phyloP scores from a whole-genome alignment of 2,888 invertebrate species.

The Netelia inedita region DNA sequence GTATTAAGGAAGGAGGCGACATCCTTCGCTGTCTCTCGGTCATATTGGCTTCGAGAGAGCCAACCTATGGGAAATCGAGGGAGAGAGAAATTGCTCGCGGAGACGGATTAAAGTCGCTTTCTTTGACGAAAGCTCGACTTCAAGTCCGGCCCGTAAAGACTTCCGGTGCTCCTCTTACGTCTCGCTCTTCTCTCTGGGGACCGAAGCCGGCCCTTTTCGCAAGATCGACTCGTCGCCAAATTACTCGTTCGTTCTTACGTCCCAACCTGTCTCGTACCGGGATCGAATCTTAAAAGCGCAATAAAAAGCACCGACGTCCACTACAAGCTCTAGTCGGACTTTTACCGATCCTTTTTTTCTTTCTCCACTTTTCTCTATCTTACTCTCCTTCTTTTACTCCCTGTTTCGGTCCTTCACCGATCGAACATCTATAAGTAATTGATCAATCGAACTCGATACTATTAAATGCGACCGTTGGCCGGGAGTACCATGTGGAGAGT shows the following conservation, averaged over 20 bases:
- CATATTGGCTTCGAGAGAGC: slow-evolving; percentile 34
- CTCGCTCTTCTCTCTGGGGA: slow-evolving; percentile 21
- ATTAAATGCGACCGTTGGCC: slow-evolving; percentile 41
- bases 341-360: slow-evolving; percentile 19
- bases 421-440: slow-evolving; percentile 62
- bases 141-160: slow-evolving; percentile 70
- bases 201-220: slow-evolving; percentile 35
- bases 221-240: slow-evolving; percentile 68
- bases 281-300: slow-evolving; percentile 62
- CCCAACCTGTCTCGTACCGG: slow-evolving; percentile 43
- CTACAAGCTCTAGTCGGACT: slow-evolving; percentile 31
- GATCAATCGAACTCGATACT: slow-evolving; percentile 57
- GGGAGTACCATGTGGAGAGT: not conserved
- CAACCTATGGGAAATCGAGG: slow-evolving; percentile 14
- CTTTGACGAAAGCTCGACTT: slow-evolving; percentile 70
- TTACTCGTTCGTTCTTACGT: slow-evolving; percentile 65
- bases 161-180: slow-evolving; percentile 42
- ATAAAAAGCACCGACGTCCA: slow-evolving; percentile 55
- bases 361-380: slow-evolving; percentile 14
- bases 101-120: slow-evolving; percentile 69
- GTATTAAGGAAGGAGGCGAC: slow-evolving; percentile 40
- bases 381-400: not conserved
- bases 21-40: slow-evolving; percentile 17
- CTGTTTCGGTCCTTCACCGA: slow-evolving; percentile 40
- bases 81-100: slow-evolving; percentile 66